These are phyloP conservation scores for Corydoras maculifer DNA, from an alignment of 2,113 vertebrate genomes.

Conservation along the genomic window DNA sequence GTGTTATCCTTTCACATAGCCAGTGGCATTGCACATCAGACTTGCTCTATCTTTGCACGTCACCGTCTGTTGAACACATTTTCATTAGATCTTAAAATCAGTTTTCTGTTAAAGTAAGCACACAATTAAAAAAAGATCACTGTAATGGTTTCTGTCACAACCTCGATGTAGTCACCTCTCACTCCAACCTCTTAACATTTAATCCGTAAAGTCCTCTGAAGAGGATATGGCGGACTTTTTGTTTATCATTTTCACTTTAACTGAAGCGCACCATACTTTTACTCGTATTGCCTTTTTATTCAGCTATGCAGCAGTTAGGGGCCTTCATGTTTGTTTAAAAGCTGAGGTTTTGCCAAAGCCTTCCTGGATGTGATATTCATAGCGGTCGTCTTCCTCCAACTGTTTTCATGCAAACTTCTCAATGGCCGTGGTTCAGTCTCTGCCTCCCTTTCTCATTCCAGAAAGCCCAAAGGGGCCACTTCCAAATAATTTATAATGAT, in stretches of 20 bases:
- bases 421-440: slow-evolving; percentile 11
- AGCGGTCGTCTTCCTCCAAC: slow-evolving; percentile 31
- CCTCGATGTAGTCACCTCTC: neutral
- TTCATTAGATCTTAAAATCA: slow-evolving; percentile 64
- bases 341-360: slow-evolving; percentile 56
- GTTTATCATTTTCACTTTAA: no score
- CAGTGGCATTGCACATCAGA: slow-evolving; percentile 49
- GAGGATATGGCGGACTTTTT: slow-evolving; percentile 35
- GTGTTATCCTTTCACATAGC: slow-evolving; percentile 53
- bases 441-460: slow-evolving; percentile 22
- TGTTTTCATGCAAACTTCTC: slow-evolving; percentile 30
- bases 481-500: slow-evolving; percentile 31
- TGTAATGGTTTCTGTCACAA: neutral
- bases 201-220: slow-evolving; percentile 9
- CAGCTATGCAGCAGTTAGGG: slow-evolving; percentile 54
- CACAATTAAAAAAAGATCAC: neutral
- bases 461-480: slow-evolving; percentile 18
- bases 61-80: slow-evolving; percentile 62
- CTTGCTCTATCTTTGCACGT: slow-evolving; percentile 55
- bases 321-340: slow-evolving; percentile 68
- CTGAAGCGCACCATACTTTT: no score
- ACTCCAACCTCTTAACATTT: neutral
- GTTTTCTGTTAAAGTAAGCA: slow-evolving; percentile 68
- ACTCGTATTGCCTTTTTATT: neutral
- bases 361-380: slow-evolving; percentile 44